Evolutionary conservation across 2,888 invertebrate species (phyloP).

Genomic region (Nomada ferruginata): DNA sequence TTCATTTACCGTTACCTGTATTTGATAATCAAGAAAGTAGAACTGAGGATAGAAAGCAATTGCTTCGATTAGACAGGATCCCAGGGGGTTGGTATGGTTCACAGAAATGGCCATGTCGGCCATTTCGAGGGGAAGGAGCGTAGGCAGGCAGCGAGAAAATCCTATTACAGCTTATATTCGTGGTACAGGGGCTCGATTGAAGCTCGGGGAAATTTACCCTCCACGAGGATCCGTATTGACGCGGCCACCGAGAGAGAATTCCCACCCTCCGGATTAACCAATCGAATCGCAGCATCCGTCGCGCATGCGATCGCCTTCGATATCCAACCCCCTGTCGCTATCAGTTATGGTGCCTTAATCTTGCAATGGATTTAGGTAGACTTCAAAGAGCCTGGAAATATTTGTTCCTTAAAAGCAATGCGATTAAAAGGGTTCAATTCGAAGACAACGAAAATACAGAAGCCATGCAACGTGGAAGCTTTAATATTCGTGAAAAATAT

Average conservation of each 20-base stretch:
- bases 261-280: slow-evolving; percentile 77
- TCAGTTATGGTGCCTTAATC: slow-evolving; percentile 45
- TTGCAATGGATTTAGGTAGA: not conserved
- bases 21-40: not conserved
- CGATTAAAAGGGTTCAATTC: not conserved
- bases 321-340: slow-evolving; percentile 72
- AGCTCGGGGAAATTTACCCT: slow-evolving; percentile 58
- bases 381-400: not conserved
- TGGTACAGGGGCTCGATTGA: slow-evolving; percentile 56
- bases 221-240: slow-evolving; percentile 75
- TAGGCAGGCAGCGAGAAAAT: slow-evolving; percentile 62
- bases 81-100: slow-evolving; percentile 48
- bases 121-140: slow-evolving; percentile 58
- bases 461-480: not conserved
- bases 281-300: slow-evolving; percentile 81
- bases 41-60: slow-evolving; percentile 32
- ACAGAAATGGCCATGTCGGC: slow-evolving; percentile 69
- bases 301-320: slow-evolving; percentile 79
- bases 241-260: slow-evolving; percentile 70
- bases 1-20: not conserved
- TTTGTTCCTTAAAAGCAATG: not conserved
- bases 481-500: too few species aligned
- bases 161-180: slow-evolving; percentile 65
- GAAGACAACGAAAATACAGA: not conserved
- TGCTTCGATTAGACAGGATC: slow-evolving; percentile 44